Conservation (phyloP, 2,797 vertebrate species). For the Ptychadena robeensis region DNA sequence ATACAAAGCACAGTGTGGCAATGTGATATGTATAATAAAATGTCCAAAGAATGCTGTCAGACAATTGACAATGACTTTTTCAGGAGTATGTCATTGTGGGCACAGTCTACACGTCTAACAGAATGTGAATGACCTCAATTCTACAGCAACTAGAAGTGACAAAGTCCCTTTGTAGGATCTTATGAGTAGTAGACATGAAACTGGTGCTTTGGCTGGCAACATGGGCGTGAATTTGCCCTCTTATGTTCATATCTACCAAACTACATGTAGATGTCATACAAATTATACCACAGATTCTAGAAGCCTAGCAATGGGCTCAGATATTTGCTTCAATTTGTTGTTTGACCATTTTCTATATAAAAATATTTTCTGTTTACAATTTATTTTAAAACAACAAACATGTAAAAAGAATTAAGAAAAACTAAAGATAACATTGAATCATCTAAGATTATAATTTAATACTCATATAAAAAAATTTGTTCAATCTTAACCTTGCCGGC, state of each 20-base stretch:
- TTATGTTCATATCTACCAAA: neutral
- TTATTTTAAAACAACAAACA: too few relatives aligned
- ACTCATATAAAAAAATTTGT: too few relatives aligned
- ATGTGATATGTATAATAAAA: neutral
- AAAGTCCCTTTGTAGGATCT: neutral
- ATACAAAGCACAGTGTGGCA: neutral
- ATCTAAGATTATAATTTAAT: too few relatives aligned
- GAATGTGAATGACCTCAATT: slow-evolving; percentile 1
- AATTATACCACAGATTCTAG: neutral
- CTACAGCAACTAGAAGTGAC: neutral
- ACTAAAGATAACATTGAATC: too few relatives aligned
- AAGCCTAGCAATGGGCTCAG: too few relatives aligned
- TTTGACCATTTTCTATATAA: too few relatives aligned
- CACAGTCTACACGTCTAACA: neutral
- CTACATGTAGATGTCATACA: neutral
- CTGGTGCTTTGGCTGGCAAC: neutral
- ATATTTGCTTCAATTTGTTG: too few relatives aligned
- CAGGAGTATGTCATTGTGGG: neutral
- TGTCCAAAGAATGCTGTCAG: neutral
- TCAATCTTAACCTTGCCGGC: too few relatives aligned
- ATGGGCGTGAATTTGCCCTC: neutral
- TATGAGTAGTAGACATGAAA: slow-evolving; percentile 2
- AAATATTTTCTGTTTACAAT: too few relatives aligned
- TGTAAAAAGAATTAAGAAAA: too few relatives aligned
- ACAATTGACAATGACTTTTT: neutral